phyloP scores from a whole-genome alignment of 2,888 invertebrate species.

The Clitarchus hookeri region DNA sequence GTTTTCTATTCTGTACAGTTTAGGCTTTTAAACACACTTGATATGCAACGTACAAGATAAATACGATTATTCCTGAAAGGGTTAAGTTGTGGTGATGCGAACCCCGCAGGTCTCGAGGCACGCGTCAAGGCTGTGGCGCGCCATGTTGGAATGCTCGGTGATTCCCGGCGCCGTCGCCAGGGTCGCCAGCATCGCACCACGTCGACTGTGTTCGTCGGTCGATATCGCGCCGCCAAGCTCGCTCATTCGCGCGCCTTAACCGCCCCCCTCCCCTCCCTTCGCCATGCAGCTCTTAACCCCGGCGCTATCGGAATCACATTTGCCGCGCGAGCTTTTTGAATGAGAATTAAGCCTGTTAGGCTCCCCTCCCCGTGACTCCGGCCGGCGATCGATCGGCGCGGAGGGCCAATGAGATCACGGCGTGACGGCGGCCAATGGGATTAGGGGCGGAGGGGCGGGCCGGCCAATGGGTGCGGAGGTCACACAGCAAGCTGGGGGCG shows the following conservation, averaged over 20 bases:
- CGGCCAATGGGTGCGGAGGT: conserved; percentile 3
- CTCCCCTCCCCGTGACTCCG: conserved; percentile 27
- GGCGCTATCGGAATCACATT: conserved; percentile 41
- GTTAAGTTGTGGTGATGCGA: too few species aligned
- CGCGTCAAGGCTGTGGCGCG: background rate
- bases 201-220: background rate
- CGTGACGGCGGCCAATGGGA: conserved; percentile 44
- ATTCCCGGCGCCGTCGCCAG: conserved; percentile 19
- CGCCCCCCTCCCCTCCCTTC: background rate
- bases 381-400: conserved; percentile 33
- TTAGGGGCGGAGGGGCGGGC: conserved; percentile 37
- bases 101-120: background rate
- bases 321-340: conserved; percentile 43
- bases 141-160: background rate
- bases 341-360: conserved; percentile 43
- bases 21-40: too few species aligned
- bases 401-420: conserved; percentile 46
- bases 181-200: background rate
- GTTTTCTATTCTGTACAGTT: too few species aligned
- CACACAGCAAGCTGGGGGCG: background rate
- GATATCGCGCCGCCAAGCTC: conserved; percentile 16
- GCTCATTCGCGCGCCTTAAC: conserved; percentile 3
- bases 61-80: too few species aligned
- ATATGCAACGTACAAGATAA: too few species aligned
- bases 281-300: background rate